Evolutionary conservation across 2,888 invertebrate genomes (phyloP), one percentile per base, ranked within the genome.

Genomic region (Dicyrtoma fusca): DNA sequence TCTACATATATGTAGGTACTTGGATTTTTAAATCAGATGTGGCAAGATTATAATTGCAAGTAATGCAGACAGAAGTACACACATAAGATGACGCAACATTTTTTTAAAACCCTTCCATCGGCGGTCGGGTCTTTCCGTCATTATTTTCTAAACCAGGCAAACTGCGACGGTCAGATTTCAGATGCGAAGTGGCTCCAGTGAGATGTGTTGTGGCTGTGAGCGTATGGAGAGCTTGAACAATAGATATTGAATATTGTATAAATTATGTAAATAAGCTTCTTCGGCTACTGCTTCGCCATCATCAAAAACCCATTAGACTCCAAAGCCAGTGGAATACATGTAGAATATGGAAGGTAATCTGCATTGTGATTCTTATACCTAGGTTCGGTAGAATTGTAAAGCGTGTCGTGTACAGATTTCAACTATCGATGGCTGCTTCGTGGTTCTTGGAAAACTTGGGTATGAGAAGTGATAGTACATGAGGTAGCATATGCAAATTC

Each of bases 231-330:
- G 42, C n/a, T 21, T 13, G 42, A 61, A 34, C 34, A 5, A 3
- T 34, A 3, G 4, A 34, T 34, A 1, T 59, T 34, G 11, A 25
- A 26, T 53, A 65, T 65, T 65, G 65, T 65, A 65, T 65, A 65
- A 65, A 65, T 65, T 65, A 65, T 65, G 65, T 47, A 65, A 51
- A 65, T 65, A 17, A 61, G 61, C 21, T 21, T 55, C 23, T 13
- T 23, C 23, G 21, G 17, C 5, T 5, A 51, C 53, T 53, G 6
- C 21, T 17, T 55, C n/a, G 13, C 64, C n/a, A 17, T 53, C 65
- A 65, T 65, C 65, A 65, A 65, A 65, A 65, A 65, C 34, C 65
- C 65, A 65, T 65, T 65, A 65, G 26, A n/a, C 14, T 26, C 25
- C 11, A 3, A n/a, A 55, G 23, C 13, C 34, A 5, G 8, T 3